These are phyloP conservation scores for Eubucco bourcierii DNA, from an alignment of 2,113 vertebrate genomes.

Conservation along the genomic window DNA sequence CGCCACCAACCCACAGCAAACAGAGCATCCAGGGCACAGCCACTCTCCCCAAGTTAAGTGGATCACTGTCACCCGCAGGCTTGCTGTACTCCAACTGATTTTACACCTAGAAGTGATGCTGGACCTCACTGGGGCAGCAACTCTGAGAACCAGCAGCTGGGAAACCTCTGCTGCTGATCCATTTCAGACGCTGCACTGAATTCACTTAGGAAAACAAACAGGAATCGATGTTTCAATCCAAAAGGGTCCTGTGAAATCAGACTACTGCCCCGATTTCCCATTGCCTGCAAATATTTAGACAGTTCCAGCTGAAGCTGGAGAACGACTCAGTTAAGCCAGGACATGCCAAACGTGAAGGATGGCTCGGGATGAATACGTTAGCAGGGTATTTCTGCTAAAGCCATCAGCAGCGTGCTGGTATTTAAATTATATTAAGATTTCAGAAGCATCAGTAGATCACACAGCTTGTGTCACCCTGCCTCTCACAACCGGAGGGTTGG, in stretches of 20 bases:
- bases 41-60: neutral
- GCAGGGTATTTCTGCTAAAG: conserved; percentile 26
- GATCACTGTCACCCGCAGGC: neutral
- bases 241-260: neutral
- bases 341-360: conserved; percentile 4
- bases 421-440: conserved; percentile 52
- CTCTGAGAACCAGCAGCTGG: neutral
- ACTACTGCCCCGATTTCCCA: neutral
- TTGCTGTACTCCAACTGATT: neutral
- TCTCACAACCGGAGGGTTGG: neutral
- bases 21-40: neutral
- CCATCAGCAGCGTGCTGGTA: neutral
- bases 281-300: neutral
- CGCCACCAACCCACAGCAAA: neutral
- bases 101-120: neutral
- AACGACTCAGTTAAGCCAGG: neutral
- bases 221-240: conserved; percentile 32
- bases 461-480: neutral
- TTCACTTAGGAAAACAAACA: conserved; percentile 28
- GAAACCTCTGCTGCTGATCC: neutral
- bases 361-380: neutral
- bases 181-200: neutral
- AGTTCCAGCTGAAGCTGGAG: neutral
- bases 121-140: neutral
- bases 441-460: conserved; percentile 9